Evolutionary conservation across 2,113 vertebrate species (phyloP), one percentile per base, ranked within the genome.

Genomic region (Pithys albifrons): DNA sequence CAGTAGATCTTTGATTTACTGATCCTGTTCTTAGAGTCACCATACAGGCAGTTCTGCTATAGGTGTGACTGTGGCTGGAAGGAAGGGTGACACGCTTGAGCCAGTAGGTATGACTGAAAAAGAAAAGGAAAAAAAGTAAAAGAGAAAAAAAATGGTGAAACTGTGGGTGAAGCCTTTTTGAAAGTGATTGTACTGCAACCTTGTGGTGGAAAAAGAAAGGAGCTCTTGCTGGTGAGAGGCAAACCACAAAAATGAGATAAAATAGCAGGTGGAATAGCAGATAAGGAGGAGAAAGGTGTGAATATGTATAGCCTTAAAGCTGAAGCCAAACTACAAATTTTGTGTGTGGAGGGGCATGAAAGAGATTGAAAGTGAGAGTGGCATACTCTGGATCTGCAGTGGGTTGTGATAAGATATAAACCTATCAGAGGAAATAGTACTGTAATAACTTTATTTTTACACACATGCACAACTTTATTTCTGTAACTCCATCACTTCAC

Each of bases 191-290:
- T 45, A 61, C 14, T 86, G 72, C 28, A 55, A 6, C 5, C 73
- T 76, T 88, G 75, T 88, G 82, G 67, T 88, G 59, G 55, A 90
- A 79, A 91, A 89, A 88, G 58, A 95, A 85, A 77, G 58, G 73
- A 73, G 46, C 75, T 62, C 46, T 58, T 87, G 39, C 52, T 93
- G 67, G 46, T 91, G 78, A 91, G 59, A 93, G 35, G 88, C 73
- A 91, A 91, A 93, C 82, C 75, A 89, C 85, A 89, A 83, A 88
- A 88, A 58, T 52, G 19, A 94, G 23, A 58, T 33, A 1, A 91
- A 75, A 54, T 6, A 85, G 12, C 45, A 76, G 54, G 4, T 52
- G 46, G 64, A 93, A 75, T 10, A 75, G 77, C 39, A 65, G 48
- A 69, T 2, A 79, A 10, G 59, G 54, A 81, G 17, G 33, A 79